Conservation (phyloP, 2,113 vertebrate species). For the Nycticryphes semicollaris region DNA sequence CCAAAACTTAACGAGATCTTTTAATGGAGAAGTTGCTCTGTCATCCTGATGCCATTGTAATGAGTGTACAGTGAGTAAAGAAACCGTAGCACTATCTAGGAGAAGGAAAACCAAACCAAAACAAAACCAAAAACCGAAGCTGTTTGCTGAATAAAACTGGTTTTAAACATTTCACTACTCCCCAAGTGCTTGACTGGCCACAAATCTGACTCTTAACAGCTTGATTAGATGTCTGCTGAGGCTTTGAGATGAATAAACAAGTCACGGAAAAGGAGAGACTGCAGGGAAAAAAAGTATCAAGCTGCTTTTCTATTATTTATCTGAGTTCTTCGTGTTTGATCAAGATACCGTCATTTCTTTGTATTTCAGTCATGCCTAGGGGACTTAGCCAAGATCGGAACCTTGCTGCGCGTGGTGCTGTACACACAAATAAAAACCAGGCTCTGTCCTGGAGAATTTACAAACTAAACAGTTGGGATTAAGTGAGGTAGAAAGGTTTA, state of each 20-base stretch:
- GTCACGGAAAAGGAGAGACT: constrained; percentile 29
- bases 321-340: constrained; percentile 24
- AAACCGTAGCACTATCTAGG: not conserved
- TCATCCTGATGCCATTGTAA: not conserved
- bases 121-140: not conserved
- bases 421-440: constrained; percentile 38
- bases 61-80: not conserved
- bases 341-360: constrained; percentile 44
- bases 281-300: not conserved
- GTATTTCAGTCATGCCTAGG: not conserved
- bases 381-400: constrained; percentile 38
- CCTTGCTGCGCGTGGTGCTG: constrained; percentile 40
- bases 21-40: not conserved
- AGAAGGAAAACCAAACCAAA: not conserved
- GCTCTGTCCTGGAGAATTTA: constrained; percentile 33
- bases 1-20: not conserved
- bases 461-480: constrained; percentile 32
- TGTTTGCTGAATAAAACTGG: constrained; percentile 9
- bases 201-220: constrained; percentile 57
- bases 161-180: constrained; percentile 17
- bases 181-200: not conserved
- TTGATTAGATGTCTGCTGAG: constrained; percentile 56
- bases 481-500: not conserved
- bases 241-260: constrained; percentile 56
- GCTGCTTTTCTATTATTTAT: constrained; percentile 55